These are phyloP conservation scores for Coccyzus lansbergi DNA, from an alignment of 2,797 vertebrate species.

Conservation along the genomic window DNA sequence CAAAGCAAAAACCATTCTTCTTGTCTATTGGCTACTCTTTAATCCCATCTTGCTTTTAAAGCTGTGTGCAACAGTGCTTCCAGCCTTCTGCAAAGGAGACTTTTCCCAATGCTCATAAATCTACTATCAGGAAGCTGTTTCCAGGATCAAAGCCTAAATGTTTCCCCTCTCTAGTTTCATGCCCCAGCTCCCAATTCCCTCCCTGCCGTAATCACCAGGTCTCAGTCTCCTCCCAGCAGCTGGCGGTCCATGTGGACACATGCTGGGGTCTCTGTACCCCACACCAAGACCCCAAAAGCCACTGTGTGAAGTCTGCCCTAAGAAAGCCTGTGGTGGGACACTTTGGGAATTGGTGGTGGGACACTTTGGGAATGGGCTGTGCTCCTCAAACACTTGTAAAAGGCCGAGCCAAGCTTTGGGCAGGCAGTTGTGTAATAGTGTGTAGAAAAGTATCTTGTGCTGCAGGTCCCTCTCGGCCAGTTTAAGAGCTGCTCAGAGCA, in stretches of 20 bases:
- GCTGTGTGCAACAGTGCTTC: not conserved
- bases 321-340: not conserved
- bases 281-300: not conserved
- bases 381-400: not conserved
- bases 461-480: not conserved
- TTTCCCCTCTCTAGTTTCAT: slow-evolving; percentile 58
- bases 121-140: slow-evolving; percentile 60
- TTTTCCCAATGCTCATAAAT: slow-evolving; percentile 58
- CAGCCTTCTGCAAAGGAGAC: slow-evolving; percentile 26
- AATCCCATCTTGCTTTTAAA: not conserved
- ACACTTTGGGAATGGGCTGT: not conserved
- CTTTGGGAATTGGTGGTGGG: not conserved
- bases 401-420: not conserved
- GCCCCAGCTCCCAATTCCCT: slow-evolving; percentile 15
- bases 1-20: not conserved
- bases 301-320: rapidly evolving
- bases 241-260: not conserved
- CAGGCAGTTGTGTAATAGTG: not conserved
- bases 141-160: slow-evolving; percentile 49
- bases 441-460: not conserved
- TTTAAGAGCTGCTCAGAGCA: not conserved
- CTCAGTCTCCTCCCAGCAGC: not conserved
- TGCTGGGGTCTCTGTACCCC: not conserved
- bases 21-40: not conserved
- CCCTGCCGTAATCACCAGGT: not conserved